Evolutionary conservation across 2,797 vertebrate species (phyloP), one percentile per base, ranked within the genome.

Genomic region (Rhabdomys pumilio): DNA sequence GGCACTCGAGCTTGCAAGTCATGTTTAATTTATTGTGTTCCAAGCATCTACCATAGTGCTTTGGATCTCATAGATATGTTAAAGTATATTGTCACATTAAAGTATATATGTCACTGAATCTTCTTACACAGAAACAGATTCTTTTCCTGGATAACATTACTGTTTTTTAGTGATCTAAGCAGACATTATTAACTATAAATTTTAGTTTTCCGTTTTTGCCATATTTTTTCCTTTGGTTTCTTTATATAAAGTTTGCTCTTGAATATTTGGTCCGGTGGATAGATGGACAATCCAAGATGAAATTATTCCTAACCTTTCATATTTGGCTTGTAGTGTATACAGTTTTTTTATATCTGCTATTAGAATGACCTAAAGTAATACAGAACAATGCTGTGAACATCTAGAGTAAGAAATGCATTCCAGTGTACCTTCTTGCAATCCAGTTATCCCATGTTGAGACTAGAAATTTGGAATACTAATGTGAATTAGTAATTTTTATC

Each of bases 101-200:
- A n/a, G n/a, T n/a, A n/a, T n/a, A n/a, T n/a, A 10, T 90, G 41
- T 95, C 90, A 73, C n/a, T 91, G 44, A 88, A 69, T 85, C 82
- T 87, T 50, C 90, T 67, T 67, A 19, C 17, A 86, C 81, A 94
- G 44, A 97, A 95, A 91, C 50, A 96, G 57, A 34, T 95, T 85
- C 63, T 93, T 44, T 24, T 96, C 50, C 92, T 95, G 24, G 59
- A 50, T 86, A 94, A 19, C 83, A 38, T 82, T 94, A 41, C 73
- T 95, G 6, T 67, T 83, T 95, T 95, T 79, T 67, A 86, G n/a
- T 82, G 67, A 77, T 38, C 26, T 26, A 77, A 82, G 53, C 47
- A 96, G 29, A 83, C 20, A 59, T 95, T 44, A 94, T 44, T 94
- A 20, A 96, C 55, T 93, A 80, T 41, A 93, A 38, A 85, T 73